Evolutionary conservation across 2,888 invertebrate species (phyloP).

Genomic region (Habrosyne pyritoides): DNA sequence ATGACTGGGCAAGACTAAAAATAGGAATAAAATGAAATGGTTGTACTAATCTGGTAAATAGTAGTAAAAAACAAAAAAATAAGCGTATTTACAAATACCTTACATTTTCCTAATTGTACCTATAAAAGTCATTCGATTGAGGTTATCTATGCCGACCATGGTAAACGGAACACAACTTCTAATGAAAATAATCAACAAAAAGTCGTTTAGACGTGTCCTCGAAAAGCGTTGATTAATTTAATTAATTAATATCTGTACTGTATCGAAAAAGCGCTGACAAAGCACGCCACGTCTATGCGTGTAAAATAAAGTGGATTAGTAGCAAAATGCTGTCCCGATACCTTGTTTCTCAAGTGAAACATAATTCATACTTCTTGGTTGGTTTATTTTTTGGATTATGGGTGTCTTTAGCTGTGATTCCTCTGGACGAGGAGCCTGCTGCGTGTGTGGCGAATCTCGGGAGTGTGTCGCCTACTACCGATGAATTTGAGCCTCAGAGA

Average conservation of each 20-base stretch:
- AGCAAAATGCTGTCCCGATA: constrained; percentile 70
- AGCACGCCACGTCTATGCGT: neutral
- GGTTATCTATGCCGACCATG: too few relatives aligned
- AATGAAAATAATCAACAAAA: neutral
- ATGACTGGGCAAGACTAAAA: too few relatives aligned
- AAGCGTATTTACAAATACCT: too few relatives aligned
- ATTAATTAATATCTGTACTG: neutral
- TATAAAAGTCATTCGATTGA: too few relatives aligned
- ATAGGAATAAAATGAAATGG: too few relatives aligned
- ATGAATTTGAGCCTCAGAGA: constrained; percentile 71
- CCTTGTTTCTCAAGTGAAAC: constrained; percentile 77
- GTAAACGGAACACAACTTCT: too few relatives aligned
- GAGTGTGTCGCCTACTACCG: constrained; percentile 26
- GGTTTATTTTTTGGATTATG: constrained; percentile 83
- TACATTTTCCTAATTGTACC: too few relatives aligned
- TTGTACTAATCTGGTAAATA: too few relatives aligned
- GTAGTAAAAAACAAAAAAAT: too few relatives aligned
- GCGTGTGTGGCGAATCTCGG: constrained; percentile 33
- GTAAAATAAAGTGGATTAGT: neutral
- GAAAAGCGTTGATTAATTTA: neutral
- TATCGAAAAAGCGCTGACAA: neutral
- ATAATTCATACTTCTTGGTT: constrained; percentile 83
- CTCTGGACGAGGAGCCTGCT: constrained; percentile 64
- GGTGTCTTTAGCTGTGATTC: constrained; percentile 78
- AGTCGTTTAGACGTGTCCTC: neutral